phyloP scores from a whole-genome alignment of 2,888 invertebrate species.

The Zonitis immaculata region DNA sequence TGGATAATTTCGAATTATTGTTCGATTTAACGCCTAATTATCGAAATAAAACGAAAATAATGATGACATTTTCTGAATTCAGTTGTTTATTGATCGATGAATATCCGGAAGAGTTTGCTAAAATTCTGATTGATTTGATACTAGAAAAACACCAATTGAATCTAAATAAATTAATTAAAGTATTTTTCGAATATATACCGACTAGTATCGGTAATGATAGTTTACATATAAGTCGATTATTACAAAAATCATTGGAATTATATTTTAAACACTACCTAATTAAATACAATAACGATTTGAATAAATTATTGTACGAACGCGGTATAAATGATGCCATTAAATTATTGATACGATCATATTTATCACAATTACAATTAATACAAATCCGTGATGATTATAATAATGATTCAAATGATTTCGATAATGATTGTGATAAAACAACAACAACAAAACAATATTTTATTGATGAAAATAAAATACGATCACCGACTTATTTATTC shows the following conservation, averaged over 20 bases:
- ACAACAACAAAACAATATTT: slow-evolving; percentile 25
- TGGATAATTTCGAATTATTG: slow-evolving; percentile 51
- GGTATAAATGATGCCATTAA: slow-evolving; percentile 55
- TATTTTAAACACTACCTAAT: slow-evolving; percentile 47
- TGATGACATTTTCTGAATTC: slow-evolving; percentile 54
- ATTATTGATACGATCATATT: slow-evolving; percentile 58
- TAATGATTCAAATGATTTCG: too few relatives aligned
- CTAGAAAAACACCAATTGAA: slow-evolving; percentile 45
- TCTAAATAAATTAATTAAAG: slow-evolving; percentile 48
- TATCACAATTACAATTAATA: slow-evolving; percentile 47
- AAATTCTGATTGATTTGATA: slow-evolving; percentile 51
- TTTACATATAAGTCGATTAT: slow-evolving; percentile 47
- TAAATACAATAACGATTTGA: slow-evolving; percentile 39
- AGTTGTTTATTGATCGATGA: slow-evolving; percentile 51
- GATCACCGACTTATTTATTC: slow-evolving; percentile 46
- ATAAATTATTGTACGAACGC: slow-evolving; percentile 46
- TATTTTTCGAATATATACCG: slow-evolving; percentile 63
- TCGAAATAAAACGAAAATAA: slow-evolving; percentile 40
- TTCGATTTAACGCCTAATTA: slow-evolving; percentile 49
- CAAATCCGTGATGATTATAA: slow-evolving; percentile 42
- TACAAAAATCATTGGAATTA: slow-evolving; percentile 51
- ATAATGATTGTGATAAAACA: too few relatives aligned
- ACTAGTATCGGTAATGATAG: slow-evolving; percentile 58
- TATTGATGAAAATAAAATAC: slow-evolving; percentile 19
- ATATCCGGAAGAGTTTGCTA: slow-evolving; percentile 49